Evolutionary conservation across 1,140 invertebrate species (phyloP).

Genomic region (Diplogasteroides magnus): DNA sequence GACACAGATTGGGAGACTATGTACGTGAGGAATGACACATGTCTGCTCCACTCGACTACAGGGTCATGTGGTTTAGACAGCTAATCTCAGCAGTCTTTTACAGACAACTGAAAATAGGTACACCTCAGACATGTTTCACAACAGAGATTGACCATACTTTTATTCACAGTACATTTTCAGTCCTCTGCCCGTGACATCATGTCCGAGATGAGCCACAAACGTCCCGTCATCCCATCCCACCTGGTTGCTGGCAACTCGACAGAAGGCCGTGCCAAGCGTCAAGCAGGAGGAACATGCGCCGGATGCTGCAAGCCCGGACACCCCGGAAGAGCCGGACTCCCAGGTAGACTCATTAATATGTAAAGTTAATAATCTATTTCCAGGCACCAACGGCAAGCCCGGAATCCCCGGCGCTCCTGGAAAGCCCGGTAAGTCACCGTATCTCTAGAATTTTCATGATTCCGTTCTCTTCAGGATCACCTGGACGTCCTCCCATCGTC

Average conservation of each 20-base stretch:
- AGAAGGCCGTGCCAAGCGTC: constrained; percentile 34
- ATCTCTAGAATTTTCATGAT: too few species aligned
- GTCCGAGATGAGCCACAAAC: constrained; percentile 31
- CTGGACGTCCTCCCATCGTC: constrained; percentile 50
- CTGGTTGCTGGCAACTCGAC: constrained; percentile 38
- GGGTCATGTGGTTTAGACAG: too few species aligned
- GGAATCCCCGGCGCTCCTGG: constrained; percentile 38
- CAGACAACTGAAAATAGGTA: too few species aligned
- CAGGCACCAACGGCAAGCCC: constrained; percentile 36
- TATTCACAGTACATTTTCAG: constrained; percentile 25
- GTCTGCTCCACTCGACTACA: too few species aligned
- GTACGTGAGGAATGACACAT: too few species aligned
- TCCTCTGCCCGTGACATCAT: constrained; percentile 44
- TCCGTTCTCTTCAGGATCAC: too few species aligned
- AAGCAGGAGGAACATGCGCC: constrained; percentile 36
- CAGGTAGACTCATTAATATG: too few species aligned
- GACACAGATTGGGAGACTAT: too few species aligned
- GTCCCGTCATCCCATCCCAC: constrained; percentile 9
- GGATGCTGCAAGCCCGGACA: constrained; percentile 38
- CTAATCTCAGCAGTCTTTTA: too few species aligned
- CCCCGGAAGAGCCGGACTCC: constrained; percentile 41
- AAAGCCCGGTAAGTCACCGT: too few species aligned
- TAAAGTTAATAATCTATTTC: constrained; percentile 24
- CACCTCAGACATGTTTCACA: too few species aligned
- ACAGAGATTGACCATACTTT: constrained; percentile 10